phyloP scores from a whole-genome alignment of 2,113 vertebrate genomes.

The Mobula hypostoma region DNA sequence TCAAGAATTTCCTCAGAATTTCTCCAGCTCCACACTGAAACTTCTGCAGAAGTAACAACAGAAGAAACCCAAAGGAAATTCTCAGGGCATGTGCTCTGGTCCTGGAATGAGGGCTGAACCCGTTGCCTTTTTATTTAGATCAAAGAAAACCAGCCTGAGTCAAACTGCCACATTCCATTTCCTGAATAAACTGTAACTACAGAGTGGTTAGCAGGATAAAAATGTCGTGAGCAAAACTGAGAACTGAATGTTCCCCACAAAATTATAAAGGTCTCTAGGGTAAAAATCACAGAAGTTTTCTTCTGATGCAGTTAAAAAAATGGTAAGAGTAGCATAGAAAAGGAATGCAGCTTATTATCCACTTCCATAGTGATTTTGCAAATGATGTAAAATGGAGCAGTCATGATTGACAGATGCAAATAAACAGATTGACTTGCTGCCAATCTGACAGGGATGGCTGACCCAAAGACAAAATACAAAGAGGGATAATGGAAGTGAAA shows the following conservation, averaged over 20 bases:
- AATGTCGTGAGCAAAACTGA: not conserved
- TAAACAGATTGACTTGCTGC: not conserved
- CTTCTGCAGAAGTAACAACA: not conserved
- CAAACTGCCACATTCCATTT: constrained; percentile 29
- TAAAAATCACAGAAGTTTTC: not conserved
- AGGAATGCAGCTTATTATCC: not conserved
- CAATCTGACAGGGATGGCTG: not conserved
- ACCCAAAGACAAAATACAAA: not conserved
- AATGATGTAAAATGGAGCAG: not conserved
- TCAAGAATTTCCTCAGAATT: not conserved
- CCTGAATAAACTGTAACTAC: constrained; percentile 19
- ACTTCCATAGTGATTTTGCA: not conserved
- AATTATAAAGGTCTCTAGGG: not conserved
- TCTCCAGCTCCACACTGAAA: not conserved
- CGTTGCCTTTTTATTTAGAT: not conserved
- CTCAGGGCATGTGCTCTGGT: not conserved
- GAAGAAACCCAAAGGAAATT: not conserved
- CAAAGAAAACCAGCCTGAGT: not conserved
- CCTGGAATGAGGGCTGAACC: not conserved
- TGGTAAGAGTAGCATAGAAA: not conserved
- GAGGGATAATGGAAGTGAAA: not conserved
- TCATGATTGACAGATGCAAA: not conserved
- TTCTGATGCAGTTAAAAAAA: not conserved
- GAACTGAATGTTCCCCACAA: constrained; percentile 27
- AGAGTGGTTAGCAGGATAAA: not conserved